Percentiles rank a stretch among this genome's conserved stretches.
Conservation (phyloP, 1,140 invertebrate species). For the Apolygus lucorum region DNA sequence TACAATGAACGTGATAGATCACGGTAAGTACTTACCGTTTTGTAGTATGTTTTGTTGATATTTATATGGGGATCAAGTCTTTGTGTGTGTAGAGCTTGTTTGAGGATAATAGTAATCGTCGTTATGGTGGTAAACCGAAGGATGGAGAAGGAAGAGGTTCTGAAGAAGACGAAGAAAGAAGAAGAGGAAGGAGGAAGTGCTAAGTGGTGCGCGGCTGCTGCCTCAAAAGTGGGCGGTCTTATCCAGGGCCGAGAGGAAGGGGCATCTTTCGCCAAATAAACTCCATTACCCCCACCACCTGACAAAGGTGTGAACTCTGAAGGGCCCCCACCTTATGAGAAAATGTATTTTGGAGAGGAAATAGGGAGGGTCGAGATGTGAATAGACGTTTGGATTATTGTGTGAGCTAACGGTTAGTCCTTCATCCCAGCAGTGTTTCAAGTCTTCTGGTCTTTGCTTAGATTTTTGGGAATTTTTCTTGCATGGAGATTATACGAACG, state of each 20-base stretch:
- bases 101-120: no score
- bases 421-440: not conserved
- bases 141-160: no score
- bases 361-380: no score
- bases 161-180: not conserved
- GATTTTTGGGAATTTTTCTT: not conserved
- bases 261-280: slow-evolving; percentile 1
- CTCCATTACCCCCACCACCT: slow-evolving; percentile 13
- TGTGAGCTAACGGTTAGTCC: no score
- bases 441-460: not conserved
- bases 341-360: slow-evolving; percentile 17
- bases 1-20: no score
- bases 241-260: not conserved
- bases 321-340: not conserved
- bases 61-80: no score
- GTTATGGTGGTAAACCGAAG: no score
- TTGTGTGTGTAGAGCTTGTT: no score
- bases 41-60: no score
- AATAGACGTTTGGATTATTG: no score
- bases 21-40: no score
- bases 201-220: slow-evolving; percentile 5
- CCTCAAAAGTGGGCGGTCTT: not conserved
- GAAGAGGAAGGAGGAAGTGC: not conserved
- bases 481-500: no score
- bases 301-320: not conserved